Base-by-base conservation (phyloP, 2,797 vertebrate species). In the Emydoidea blandingii region DNA sequence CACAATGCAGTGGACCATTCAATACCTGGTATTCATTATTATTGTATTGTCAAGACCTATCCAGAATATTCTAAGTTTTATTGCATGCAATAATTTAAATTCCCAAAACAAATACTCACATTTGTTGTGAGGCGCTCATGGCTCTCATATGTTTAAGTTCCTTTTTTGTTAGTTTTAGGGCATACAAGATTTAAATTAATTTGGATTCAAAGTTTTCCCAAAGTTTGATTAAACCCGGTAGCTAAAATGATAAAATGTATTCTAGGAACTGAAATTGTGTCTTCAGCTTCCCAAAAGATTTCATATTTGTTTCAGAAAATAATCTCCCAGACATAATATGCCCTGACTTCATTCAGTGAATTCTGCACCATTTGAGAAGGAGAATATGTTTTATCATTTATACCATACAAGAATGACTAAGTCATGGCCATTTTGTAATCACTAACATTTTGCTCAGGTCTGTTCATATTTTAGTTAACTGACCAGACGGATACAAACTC, bases 1-100 rank as follows among this genome's bases (percentile, higher is more conserved):
- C 83, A 94, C 74, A 91, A 83, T 31, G 52, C 31, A 95, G 68
- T 57, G 90, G 56, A 95, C 92, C 93, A 85, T 95, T 85, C 86
- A 92, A 78, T 79, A 62, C 85, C 1, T 88, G 90, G 53, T 91
- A 76, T 86, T 92, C 86, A 96, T 92, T 0, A 5, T 37, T 96
- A 44, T 8, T 95, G 0, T 85, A 72, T 81, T 97, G 91, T 92
- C 84, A 94, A 93, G 84, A 82, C 80, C 62, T 79, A 52, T 41
- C 57, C 2, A 85, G 49, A 8, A 54, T 21, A 11, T n/a, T 91
- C 53, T 86, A 29, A 52, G 53, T 79, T 41, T 80, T 85, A 57
- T 0, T 0, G 72, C 12, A 84, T 31, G 52, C 5, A 79, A 25
- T 31, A 62, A 76, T 1, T 76, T 0, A 31, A 56, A 16, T 19